phyloP scores from a whole-genome alignment of 2,113 vertebrate genomes.

The Alouatta palliata region DNA sequence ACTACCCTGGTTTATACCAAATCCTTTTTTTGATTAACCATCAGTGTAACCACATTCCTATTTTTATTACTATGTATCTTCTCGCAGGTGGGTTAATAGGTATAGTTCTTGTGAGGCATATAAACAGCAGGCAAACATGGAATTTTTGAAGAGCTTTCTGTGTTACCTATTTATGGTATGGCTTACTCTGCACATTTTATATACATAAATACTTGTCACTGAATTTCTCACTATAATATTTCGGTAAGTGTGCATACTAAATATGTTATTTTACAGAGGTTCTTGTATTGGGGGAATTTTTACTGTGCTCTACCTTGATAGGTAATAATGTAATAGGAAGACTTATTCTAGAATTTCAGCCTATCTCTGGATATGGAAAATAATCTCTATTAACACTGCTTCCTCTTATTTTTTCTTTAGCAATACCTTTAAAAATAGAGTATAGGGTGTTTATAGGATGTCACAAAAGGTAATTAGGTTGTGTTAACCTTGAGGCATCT shows the following conservation, averaged over 20 bases:
- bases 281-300: neutral
- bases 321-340: neutral
- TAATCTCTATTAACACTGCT: neutral
- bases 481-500: conserved; percentile 68
- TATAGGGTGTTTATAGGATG: neutral
- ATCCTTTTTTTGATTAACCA: neutral
- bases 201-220: neutral
- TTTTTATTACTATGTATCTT: conserved; percentile 22
- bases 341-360: conserved; percentile 14
- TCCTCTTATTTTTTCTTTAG: neutral
- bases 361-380: neutral
- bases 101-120: neutral
- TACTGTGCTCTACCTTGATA: neutral
- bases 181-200: neutral
- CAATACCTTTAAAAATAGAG: conserved; percentile 37
- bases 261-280: conserved; percentile 1
- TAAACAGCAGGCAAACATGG: neutral
- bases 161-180: neutral
- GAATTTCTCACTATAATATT: neutral
- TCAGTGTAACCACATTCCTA: neutral
- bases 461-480: conserved; percentile 55
- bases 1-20: neutral
- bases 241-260: neutral
- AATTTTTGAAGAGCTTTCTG: neutral
- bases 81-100: conserved; percentile 7